Base-by-base conservation (phyloP, 2,888 invertebrate species). In the Drosophila anomalata region DNA sequence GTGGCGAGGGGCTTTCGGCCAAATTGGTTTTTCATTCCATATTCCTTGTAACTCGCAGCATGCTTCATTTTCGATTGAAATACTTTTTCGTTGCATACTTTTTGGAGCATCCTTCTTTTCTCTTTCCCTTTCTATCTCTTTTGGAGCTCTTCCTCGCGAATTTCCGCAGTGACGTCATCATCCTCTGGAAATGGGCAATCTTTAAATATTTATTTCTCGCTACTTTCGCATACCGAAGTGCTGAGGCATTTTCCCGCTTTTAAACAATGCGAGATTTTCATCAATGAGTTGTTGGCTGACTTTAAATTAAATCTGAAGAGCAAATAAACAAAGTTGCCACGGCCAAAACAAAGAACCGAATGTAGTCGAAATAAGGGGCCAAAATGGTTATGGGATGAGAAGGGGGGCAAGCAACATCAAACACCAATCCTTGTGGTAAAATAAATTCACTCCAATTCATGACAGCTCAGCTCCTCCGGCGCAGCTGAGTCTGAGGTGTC, bases 391-490 rank as follows among this genome's bases (percentile, higher is more conserved):
- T 41, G 6, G 22, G 39, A 29, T 29, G 36, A 29, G n/a, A 50
- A 9, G 33, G 41, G 50, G 46, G 58, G 60, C 42, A 48, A 52
- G 50, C 52, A 62, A 50, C 48, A 75, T 74, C 65, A 67, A 66
- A 55, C 50, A 75, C 50, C 60, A 72, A 73, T 83, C 83, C 84
- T 83, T 84, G 84, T 29, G 87, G 84, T 78, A 73, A 87, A 82
- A 87, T 87, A 84, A 84, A 87, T 84, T 87, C 79, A 56, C 74
- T 57, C 63, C 79, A 72, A 84, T 76, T 82, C 83, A 82, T 82
- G 82, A 76, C 82, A 85, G 75, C 70, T 58, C 68, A 76, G 50
- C 57, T 58, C 53, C 56, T 54, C 48, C 75, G 75, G 46, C 44
- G 42, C 41, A 52, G 50, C 48, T 52, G 39, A 51, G 48, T 41